These are phyloP conservation scores for Galendromus occidentalis DNA, from an alignment of 1,140 invertebrate genomes.

Conservation along the genomic window DNA sequence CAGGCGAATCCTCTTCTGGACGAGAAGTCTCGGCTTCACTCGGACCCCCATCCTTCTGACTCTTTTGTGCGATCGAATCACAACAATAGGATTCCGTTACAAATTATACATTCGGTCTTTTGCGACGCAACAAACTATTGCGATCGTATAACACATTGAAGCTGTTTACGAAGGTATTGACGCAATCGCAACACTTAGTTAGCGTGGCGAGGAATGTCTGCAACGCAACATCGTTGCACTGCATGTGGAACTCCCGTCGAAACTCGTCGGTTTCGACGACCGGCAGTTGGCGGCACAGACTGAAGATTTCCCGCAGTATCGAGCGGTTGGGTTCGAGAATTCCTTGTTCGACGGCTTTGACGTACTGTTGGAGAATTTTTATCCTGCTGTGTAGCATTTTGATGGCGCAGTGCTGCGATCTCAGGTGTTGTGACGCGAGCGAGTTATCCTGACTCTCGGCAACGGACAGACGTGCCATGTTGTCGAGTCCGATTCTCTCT, in stretches of 20 bases:
- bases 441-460: slow-evolving; percentile 76
- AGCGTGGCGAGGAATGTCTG: slow-evolving; percentile 89
- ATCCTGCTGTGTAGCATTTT: slow-evolving; percentile 90
- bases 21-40: too few species aligned
- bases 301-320: slow-evolving; percentile 71
- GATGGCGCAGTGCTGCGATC: slow-evolving; percentile 83
- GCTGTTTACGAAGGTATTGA: slow-evolving; percentile 87
- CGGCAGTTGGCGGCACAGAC: slow-evolving; percentile 72
- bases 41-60: too few species aligned
- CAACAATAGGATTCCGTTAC: too few species aligned
- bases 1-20: too few species aligned
- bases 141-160: slow-evolving; percentile 86
- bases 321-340: slow-evolving; percentile 69
- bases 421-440: slow-evolving; percentile 70
- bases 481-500: slow-evolving; percentile 89
- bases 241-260: slow-evolving; percentile 81
- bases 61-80: too few species aligned
- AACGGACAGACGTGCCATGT: slow-evolving; percentile 79
- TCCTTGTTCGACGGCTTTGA: slow-evolving; percentile 66
- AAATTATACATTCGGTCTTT: too few species aligned
- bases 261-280: slow-evolving; percentile 70
- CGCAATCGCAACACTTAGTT: slow-evolving; percentile 88
- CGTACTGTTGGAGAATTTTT: slow-evolving; percentile 68
- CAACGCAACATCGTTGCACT: slow-evolving; percentile 90
- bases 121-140: slow-evolving; percentile 29